Conservation (phyloP, 2,113 vertebrate species). For the Cololabis saira region DNA sequence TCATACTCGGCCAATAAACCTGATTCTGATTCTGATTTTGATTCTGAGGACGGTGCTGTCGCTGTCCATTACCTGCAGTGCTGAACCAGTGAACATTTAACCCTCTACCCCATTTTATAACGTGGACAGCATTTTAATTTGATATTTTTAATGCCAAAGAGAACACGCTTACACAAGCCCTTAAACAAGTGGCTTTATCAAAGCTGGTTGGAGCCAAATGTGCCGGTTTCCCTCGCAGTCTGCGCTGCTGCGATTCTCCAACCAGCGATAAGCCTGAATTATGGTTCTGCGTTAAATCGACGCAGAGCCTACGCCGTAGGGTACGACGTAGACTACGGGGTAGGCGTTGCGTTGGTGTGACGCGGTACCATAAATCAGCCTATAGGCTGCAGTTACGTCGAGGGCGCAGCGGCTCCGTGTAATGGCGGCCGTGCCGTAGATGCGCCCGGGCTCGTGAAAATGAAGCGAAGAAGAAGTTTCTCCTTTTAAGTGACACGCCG, state of each 20-base stretch:
- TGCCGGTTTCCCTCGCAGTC: slow-evolving; percentile 39
- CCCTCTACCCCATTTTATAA: background rate
- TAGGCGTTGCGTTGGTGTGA: no score
- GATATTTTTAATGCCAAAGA: background rate
- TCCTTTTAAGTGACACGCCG: slow-evolving; percentile 75
- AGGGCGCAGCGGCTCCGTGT: slow-evolving; percentile 75
- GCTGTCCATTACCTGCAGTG: slow-evolving; percentile 76
- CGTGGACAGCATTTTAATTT: background rate
- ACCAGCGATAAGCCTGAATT: slow-evolving; percentile 42
- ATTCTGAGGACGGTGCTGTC: slow-evolving; percentile 6
- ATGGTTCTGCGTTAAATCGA: no score
- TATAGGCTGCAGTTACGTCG: slow-evolving; percentile 60
- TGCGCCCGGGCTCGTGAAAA: slow-evolving; percentile 82
- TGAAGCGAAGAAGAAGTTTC: slow-evolving; percentile 86
- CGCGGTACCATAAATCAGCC: no score
- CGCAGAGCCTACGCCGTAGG: no score
- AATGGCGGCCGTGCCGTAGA: slow-evolving; percentile 84
- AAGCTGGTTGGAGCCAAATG: slow-evolving; percentile 34
- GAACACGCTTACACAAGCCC: background rate
- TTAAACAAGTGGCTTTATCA: slow-evolving; percentile 27
- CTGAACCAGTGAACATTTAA: slow-evolving; percentile 55
- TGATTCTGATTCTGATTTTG: no score
- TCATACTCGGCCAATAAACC: no score
- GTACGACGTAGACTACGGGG: no score
- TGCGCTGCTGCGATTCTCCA: slow-evolving; percentile 65